Conservation (phyloP, 2,113 vertebrate species). For the Orientallactaga bullata region DNA sequence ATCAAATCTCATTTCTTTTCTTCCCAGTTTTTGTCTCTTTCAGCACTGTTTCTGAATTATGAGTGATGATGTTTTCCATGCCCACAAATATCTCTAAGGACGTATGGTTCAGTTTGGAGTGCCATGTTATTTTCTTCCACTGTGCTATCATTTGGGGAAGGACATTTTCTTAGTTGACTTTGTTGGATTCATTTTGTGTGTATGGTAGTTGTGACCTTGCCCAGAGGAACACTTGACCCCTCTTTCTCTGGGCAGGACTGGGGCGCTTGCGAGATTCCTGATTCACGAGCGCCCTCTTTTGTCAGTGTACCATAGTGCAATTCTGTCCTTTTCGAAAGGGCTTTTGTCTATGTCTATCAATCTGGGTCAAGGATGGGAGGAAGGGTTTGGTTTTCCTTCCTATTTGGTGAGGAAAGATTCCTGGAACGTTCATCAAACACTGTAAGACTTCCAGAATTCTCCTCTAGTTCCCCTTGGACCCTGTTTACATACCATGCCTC, state of each 20-base stretch:
- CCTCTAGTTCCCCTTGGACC: background rate
- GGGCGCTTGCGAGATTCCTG: constrained; percentile 49
- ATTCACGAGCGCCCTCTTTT: constrained; percentile 72
- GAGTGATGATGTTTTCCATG: background rate
- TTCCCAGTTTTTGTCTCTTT: background rate
- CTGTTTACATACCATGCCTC: background rate
- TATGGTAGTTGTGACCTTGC: background rate
- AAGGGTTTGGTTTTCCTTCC: background rate
- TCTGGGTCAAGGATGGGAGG: background rate
- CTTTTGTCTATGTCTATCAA: background rate
- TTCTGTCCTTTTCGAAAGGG: background rate
- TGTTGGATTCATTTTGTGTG: constrained; percentile 3
- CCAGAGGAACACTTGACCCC: background rate
- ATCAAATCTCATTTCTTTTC: background rate
- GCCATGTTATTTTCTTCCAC: background rate
- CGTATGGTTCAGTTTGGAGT: constrained; percentile 23
- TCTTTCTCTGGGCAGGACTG: background rate
- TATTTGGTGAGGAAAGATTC: background rate
- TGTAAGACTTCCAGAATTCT: background rate
- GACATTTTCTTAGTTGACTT: background rate
- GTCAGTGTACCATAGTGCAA: constrained; percentile 53
- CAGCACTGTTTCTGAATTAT: background rate
- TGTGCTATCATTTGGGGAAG: background rate
- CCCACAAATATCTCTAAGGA: background rate
- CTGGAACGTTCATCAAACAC: background rate